A percentile compares a stretch with the other conserved stretches of the same genome.
Evolutionary conservation across 1,140 invertebrate genomes (phyloP).

Genomic region (Magallana ariakensis): DNA sequence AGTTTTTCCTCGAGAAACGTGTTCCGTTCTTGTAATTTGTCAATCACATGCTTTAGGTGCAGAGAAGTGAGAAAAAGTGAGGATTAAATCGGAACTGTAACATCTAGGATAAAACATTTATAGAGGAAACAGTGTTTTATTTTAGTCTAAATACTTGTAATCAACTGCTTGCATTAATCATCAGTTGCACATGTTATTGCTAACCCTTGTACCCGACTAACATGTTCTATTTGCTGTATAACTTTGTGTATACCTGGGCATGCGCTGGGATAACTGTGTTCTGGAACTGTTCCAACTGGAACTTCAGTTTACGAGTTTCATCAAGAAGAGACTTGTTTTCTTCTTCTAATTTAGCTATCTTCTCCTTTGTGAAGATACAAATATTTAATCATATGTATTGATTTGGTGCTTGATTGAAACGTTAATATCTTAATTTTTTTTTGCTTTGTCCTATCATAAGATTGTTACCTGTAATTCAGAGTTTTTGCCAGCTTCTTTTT

Average conservation of each 20-base stretch:
- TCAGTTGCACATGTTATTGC: not conserved
- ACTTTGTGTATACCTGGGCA: conserved; percentile 48
- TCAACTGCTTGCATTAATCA: not conserved
- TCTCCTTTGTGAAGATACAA: not conserved
- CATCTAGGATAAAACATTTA: not conserved
- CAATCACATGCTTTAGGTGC: conserved; percentile 46
- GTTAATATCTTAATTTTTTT: no score
- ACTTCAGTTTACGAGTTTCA: conserved; percentile 39
- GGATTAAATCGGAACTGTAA: not conserved
- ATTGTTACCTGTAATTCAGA: conserved; percentile 18
- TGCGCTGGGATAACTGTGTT: conserved; percentile 49
- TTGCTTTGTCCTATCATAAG: no score
- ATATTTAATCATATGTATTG: no score
- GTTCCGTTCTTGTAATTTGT: conserved; percentile 46
- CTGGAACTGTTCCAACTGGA: conserved; percentile 41
- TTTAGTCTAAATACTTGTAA: not conserved
- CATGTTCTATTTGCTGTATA: not conserved
- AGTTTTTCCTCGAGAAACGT: conserved; percentile 43
- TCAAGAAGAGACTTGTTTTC: conserved; percentile 29
- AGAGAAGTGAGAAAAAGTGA: conserved; percentile 10
- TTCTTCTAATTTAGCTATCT: not conserved
- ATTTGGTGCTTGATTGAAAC: no score
- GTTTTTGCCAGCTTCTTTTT: not conserved
- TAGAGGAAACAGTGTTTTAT: not conserved
- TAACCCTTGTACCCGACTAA: not conserved